These are phyloP conservation scores for Argya squamiceps DNA, from an alignment of 2,797 vertebrate genomes.

Conservation along the genomic window DNA sequence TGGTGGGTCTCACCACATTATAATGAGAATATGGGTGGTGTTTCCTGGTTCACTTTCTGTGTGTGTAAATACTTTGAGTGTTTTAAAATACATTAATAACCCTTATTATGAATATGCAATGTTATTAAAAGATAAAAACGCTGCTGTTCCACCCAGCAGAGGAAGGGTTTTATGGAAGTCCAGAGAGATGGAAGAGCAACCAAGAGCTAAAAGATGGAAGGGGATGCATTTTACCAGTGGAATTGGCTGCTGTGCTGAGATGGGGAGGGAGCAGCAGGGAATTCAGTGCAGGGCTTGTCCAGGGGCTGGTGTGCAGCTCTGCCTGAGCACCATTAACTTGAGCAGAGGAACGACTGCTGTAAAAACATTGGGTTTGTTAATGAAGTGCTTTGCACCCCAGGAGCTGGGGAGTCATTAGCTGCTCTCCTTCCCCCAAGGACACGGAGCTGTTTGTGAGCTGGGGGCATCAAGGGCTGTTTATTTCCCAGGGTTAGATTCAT, in stretches of 20 bases:
- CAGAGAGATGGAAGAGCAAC: neutral
- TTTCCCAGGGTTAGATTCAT: slow-evolving; percentile 25
- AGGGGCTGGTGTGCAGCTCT: neutral
- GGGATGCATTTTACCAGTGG: accelerated
- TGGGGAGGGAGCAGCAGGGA: neutral
- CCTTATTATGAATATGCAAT: neutral
- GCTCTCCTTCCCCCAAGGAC: neutral
- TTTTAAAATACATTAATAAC: too few species aligned
- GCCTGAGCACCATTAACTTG: slow-evolving; percentile 17
- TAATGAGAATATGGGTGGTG: accelerated
- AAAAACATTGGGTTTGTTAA: slow-evolving; percentile 51
- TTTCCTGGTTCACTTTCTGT: neutral
- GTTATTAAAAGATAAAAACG: neutral
- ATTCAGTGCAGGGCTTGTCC: neutral
- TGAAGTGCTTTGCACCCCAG: slow-evolving; percentile 28
- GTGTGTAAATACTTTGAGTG: neutral
- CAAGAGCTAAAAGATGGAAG: neutral
- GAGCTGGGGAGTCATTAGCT: slow-evolving; percentile 34
- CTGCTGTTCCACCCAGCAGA: neutral
- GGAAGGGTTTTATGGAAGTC: neutral
- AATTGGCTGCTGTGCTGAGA: neutral
- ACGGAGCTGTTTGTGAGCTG: neutral
- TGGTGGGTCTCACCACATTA: neutral
- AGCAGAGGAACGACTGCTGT: neutral
- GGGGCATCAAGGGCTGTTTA: slow-evolving; percentile 34